These are phyloP conservation scores for Hanleya hanleyi DNA, from an alignment of 2,888 invertebrate species.

Conservation along the genomic window DNA sequence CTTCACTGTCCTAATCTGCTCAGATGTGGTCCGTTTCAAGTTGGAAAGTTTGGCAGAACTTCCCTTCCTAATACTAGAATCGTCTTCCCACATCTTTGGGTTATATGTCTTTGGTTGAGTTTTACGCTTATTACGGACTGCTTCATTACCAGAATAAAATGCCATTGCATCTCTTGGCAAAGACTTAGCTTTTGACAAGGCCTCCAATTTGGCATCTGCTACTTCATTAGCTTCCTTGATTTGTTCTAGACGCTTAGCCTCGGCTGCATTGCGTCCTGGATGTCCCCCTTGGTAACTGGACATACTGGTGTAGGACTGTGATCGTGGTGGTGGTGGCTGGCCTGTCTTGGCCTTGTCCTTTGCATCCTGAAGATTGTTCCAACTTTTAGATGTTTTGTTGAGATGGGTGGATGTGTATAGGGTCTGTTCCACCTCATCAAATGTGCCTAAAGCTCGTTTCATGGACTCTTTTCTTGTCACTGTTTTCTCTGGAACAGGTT, in stretches of 20 bases:
- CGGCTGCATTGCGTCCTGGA: slow-evolving; percentile 20
- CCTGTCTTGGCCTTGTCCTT: not conserved
- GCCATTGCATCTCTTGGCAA: not conserved
- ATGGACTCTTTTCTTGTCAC: not conserved
- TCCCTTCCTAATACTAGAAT: not conserved
- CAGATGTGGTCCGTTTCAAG: slow-evolving; percentile 51
- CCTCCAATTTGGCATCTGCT: not conserved
- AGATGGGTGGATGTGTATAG: not conserved
- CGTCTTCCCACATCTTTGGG: not conserved
- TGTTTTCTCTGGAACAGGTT: not conserved
- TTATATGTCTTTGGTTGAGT: not conserved
- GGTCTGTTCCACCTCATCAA: slow-evolving; percentile 22
- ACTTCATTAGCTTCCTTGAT: slow-evolving; percentile 47
- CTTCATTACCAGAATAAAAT: too few relatives aligned
- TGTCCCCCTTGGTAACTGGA: not conserved
- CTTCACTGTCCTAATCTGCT: slow-evolving; percentile 45
- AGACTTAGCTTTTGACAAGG: not conserved
- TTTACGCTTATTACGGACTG: too few relatives aligned
- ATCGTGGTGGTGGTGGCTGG: not conserved
- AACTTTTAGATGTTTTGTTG: not conserved
- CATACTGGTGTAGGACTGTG: not conserved
- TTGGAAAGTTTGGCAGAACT: slow-evolving; percentile 10
- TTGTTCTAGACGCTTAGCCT: slow-evolving; percentile 45
- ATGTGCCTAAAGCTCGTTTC: slow-evolving; percentile 17
- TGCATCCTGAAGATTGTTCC: slow-evolving; percentile 11